A percentile compares a stretch with the other conserved stretches of the same genome.
phyloP scores from a whole-genome alignment of 2,888 invertebrate species.

The Apodemia duryi region DNA sequence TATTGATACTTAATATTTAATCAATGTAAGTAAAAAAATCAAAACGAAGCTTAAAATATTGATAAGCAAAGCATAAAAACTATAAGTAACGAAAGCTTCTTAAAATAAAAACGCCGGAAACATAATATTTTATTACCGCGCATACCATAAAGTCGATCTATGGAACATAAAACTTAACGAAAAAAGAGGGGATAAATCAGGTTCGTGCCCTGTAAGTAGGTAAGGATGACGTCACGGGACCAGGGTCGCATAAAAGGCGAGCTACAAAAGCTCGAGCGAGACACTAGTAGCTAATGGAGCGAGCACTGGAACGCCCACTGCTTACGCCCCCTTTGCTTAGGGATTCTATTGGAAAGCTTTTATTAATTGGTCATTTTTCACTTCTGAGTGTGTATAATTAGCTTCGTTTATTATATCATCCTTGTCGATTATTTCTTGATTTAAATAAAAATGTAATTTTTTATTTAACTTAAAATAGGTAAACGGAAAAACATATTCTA shows the following conservation, averaged over 20 bases:
- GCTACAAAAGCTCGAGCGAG: slow-evolving; percentile 30
- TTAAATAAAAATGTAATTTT: no score
- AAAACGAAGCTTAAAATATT: no score
- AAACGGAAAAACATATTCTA: no score
- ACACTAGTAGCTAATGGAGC: slow-evolving; percentile 25
- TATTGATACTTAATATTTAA: no score
- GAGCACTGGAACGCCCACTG: slow-evolving; percentile 50
- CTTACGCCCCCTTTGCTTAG: slow-evolving; percentile 46
- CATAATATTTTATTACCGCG: neutral
- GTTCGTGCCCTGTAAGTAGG: slow-evolving; percentile 27
- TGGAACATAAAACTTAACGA: neutral
- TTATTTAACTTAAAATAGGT: no score
- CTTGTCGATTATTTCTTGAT: slow-evolving; percentile 5
- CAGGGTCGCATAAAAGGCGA: slow-evolving; percentile 49
- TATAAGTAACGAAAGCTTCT: neutral
- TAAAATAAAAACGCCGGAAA: slow-evolving; percentile 3
- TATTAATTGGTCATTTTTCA: slow-evolving; percentile 28
- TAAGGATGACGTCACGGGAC: slow-evolving; percentile 40
- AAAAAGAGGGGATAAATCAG: slow-evolving; percentile 13
- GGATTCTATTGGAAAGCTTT: slow-evolving; percentile 31
- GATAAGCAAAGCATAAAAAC: no score
- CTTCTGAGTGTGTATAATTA: slow-evolving; percentile 15
- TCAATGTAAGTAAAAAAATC: no score
- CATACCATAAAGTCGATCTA: neutral
- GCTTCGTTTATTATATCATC: neutral